Conservation (phyloP, 1,140 invertebrate genomes). For the Charaxes varanes region DNA sequence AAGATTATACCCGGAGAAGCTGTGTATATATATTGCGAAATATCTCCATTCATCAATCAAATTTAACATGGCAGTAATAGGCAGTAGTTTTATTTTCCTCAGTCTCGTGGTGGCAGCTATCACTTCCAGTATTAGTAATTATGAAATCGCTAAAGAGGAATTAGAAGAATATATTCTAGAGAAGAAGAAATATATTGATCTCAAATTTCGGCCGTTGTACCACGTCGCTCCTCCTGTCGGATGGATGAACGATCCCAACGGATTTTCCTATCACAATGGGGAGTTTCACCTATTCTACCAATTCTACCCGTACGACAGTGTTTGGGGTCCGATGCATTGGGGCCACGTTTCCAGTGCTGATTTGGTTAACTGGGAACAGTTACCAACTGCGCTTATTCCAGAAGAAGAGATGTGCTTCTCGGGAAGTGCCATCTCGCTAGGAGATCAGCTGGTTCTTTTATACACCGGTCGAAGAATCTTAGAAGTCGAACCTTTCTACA, state of each 20-base stretch:
- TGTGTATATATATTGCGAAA: neutral
- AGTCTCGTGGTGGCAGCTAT: neutral
- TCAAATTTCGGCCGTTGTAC: slow-evolving; percentile 32
- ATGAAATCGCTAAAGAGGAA: slow-evolving; percentile 26
- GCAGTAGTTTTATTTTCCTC: neutral
- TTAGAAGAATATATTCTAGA: slow-evolving; percentile 44
- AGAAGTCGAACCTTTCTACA: slow-evolving; percentile 36
- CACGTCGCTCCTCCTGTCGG: slow-evolving; percentile 10
- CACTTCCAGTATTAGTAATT: slow-evolving; percentile 12
- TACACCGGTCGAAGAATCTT: slow-evolving; percentile 48
- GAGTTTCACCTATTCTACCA: slow-evolving; percentile 15
- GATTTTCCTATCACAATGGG: slow-evolving; percentile 10
- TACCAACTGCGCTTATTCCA: slow-evolving; percentile 59
- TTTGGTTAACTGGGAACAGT: slow-evolving; percentile 54
- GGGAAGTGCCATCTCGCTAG: slow-evolving; percentile 49
- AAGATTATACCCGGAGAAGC: neutral
- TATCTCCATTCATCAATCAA: neutral
- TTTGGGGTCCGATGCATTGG: slow-evolving; percentile 64
- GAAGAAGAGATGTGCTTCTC: slow-evolving; percentile 62
- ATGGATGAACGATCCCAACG: slow-evolving; percentile 18
- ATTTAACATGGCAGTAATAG: neutral
- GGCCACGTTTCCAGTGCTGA: slow-evolving; percentile 54
- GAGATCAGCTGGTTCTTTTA: slow-evolving; percentile 44
- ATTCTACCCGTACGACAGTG: slow-evolving; percentile 31
- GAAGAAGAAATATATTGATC: slow-evolving; percentile 39